Conservation (phyloP, 2,888 invertebrate species). For the Phrixothrix hirtus region DNA sequence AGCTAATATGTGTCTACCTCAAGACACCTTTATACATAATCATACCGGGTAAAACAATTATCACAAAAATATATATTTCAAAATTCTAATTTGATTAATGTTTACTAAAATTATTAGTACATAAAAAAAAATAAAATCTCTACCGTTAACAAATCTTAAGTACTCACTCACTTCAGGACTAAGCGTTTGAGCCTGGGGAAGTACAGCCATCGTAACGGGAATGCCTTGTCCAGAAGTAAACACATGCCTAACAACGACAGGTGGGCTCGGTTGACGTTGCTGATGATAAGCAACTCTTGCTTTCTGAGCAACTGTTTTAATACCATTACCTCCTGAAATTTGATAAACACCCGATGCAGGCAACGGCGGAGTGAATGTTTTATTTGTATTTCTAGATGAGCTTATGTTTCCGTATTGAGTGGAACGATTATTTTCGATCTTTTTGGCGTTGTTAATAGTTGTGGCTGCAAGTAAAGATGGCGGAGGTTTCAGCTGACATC, state of each 20-base stretch:
- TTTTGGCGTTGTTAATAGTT: conserved; percentile 47
- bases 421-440: conserved; percentile 46
- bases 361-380: conserved; percentile 55
- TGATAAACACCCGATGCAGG: conserved; percentile 46
- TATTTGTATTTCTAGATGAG: conserved; percentile 48
- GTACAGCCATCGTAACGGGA: conserved; percentile 62
- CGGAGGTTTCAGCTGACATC: conserved; percentile 83
- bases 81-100: too few species aligned
- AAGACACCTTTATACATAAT: too few species aligned
- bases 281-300: conserved; percentile 58
- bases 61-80: too few species aligned
- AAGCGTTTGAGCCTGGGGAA: conserved; percentile 56
- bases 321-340: conserved; percentile 53
- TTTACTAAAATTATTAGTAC: too few species aligned
- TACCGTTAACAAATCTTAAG: conserved; percentile 19
- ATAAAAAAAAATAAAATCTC: conserved; percentile 8
- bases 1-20: too few species aligned
- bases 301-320: conserved; percentile 52
- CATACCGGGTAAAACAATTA: too few species aligned
- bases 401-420: conserved; percentile 56
- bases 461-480: conserved; percentile 70
- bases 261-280: conserved; percentile 63
- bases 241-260: conserved; percentile 67
- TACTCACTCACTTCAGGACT: conserved; percentile 55
- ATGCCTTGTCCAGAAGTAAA: conserved; percentile 62